Base-by-base conservation (phyloP, 2,888 invertebrate species). In the Ornithoptera alexandrae region DNA sequence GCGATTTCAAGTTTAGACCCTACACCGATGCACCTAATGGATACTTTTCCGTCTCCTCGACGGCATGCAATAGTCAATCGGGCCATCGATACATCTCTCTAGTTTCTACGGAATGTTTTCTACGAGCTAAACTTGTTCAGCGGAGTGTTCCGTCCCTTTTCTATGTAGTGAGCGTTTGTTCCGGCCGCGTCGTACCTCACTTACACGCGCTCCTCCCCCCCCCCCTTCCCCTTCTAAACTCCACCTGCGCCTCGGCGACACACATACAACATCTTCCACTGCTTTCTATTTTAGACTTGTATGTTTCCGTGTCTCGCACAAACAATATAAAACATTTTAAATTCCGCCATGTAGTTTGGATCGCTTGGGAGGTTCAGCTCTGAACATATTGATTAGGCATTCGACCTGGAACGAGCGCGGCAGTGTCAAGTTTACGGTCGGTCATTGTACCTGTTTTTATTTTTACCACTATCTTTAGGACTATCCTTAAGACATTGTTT, bases 231-330 rank as follows among this genome's bases (percentile, higher is more conserved):
- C 75, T 81, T 74, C 79, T 75, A 77, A 74, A 77, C 82, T 85
- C 82, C 89, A 90, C 90, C 90, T 90, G 91, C 80, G 85, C 78
- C 80, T 72, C 79, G 80, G 82, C 80, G 86, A 70, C 70, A 70
- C 92, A 92, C 88, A 92, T 89, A 91, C 90, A 84, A 84, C 78
- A 77, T 75, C 87, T 88, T 87, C 87, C 85, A 86, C 81, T 90
- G 90, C 92, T 92, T 92, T 92, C 92, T 92, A 92, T 90, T 92
- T 90, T 90, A 84, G 89, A 89, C 81, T 84, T 85, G 83, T 83
- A 84, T 86, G 85, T 81, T 79, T 79, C 76, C 67, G 63, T 56
- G 79, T 82, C 77, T 81, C 74, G 73, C 74, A 76, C 74, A 72
- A 72, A 60, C 56, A 36, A 39, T 22, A 22, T 58, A 56, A 18